phyloP scores from a whole-genome alignment of 2,113 vertebrate species.

The Ceyx cyanopectus region DNA sequence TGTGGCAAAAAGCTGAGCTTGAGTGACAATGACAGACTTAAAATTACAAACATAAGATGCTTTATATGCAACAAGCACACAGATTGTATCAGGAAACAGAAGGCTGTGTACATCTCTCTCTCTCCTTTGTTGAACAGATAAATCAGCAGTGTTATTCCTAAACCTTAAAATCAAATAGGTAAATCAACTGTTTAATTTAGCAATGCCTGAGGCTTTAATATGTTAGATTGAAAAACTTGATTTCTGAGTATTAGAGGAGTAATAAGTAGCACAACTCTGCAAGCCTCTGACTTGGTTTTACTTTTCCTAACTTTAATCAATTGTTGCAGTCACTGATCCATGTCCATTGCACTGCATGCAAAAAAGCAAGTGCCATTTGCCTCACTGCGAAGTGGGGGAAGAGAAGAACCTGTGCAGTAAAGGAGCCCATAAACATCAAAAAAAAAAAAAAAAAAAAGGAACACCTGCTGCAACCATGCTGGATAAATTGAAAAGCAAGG shows the following conservation, averaged over 20 bases:
- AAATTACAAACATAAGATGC: not conserved
- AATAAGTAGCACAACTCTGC: not conserved
- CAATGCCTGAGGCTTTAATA: not conserved
- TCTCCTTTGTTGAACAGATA: not conserved
- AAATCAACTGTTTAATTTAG: conserved; percentile 14
- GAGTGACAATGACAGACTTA: not conserved
- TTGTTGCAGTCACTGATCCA: not conserved
- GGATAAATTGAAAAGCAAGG: not conserved
- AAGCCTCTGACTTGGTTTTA: not conserved
- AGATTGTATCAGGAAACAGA: not conserved
- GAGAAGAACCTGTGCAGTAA: not conserved
- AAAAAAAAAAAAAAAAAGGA: not conserved
- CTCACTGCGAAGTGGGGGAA: not conserved
- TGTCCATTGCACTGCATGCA: not conserved
- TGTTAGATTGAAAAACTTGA: not conserved
- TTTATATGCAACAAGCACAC: not conserved
- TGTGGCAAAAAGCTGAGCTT: not conserved
- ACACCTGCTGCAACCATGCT: not conserved
- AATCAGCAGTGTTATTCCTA: not conserved
- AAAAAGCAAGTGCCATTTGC: not conserved
- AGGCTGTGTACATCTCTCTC: not conserved
- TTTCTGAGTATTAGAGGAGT: conserved; percentile 10
- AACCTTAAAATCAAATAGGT: not conserved
- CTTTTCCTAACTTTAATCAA: not conserved
- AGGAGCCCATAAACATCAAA: not conserved